Evolutionary conservation across 1,140 invertebrate species (phyloP).

Genomic region (Drosophila neocordata): DNA sequence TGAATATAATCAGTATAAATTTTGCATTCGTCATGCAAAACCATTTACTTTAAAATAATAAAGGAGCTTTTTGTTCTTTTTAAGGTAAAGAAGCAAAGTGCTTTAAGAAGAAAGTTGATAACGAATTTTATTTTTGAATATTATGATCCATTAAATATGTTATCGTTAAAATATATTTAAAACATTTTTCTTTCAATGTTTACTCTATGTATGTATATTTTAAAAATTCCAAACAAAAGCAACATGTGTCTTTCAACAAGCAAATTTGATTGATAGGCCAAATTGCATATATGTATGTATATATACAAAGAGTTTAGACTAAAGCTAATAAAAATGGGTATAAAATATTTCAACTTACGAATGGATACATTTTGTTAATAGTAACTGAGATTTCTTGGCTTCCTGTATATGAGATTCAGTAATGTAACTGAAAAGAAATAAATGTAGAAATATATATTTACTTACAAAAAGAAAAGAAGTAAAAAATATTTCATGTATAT

Average conservation of each 20-base stretch:
- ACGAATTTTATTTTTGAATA: no score
- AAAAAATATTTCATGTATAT: no score
- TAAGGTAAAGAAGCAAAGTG: no score
- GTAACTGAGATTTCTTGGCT: slow-evolving; percentile 8
- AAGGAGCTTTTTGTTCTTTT: no score
- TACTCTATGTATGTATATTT: neutral
- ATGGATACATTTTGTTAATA: slow-evolving; percentile 19
- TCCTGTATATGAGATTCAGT: slow-evolving; percentile 13
- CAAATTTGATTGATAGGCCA: neutral
- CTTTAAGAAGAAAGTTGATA: no score
- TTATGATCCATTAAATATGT: no score
- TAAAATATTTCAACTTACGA: slow-evolving; percentile 1
- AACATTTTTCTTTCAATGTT: neutral
- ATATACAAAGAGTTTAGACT: neutral
- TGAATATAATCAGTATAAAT: neutral
- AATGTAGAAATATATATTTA: neutral
- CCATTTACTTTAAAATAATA: no score
- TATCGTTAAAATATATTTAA: no score
- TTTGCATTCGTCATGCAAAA: neutral
- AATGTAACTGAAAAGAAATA: neutral
- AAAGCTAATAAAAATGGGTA: neutral
- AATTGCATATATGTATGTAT: neutral
- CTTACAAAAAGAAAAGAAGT: no score
- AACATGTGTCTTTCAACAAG: neutral
- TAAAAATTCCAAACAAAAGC: slow-evolving; percentile 1